A percentile compares a stretch with the other conserved stretches of the same genome.
Conservation (phyloP, 2,888 invertebrate species). For the Brachynemurus nebulosus region DNA sequence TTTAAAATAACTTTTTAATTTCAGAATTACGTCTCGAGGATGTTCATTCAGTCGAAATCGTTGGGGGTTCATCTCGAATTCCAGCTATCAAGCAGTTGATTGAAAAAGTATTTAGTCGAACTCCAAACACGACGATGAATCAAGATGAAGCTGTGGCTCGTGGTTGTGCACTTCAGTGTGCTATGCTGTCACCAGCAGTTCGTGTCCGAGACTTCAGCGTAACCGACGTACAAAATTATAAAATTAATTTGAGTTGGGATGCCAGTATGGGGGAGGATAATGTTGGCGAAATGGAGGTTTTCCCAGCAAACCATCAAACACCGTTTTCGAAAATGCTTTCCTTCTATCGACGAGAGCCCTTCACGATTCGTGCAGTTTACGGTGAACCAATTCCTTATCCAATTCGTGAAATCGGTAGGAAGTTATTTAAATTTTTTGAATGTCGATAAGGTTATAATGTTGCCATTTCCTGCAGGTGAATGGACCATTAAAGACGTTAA, state of each 20-base stretch:
- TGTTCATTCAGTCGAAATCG: constrained; percentile 88
- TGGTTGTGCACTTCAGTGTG: constrained; percentile 93
- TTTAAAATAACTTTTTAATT: constrained; percentile 19
- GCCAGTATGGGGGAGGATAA: constrained; percentile 41
- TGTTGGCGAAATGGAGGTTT: constrained; percentile 80
- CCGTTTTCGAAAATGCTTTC: constrained; percentile 93
- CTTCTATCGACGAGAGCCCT: constrained; percentile 79
- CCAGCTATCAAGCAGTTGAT: constrained; percentile 85
- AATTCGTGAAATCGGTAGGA: constrained; percentile 63
- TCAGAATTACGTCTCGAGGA: constrained; percentile 68
- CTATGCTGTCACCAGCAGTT: constrained; percentile 94
- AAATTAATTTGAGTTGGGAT: constrained; percentile 70
- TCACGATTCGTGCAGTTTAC: constrained; percentile 77
- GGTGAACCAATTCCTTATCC: constrained; percentile 60
- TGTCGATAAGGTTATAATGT: no score
- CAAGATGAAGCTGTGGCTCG: constrained; percentile 96
- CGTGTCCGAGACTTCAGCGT: constrained; percentile 92
- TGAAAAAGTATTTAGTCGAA: constrained; percentile 72
- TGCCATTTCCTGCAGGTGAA: constrained; percentile 47
- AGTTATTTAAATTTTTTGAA: no score
- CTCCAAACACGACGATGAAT: constrained; percentile 89
- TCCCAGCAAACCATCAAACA: constrained; percentile 74
- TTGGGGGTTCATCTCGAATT: constrained; percentile 90
- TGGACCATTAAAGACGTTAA: constrained; percentile 72
- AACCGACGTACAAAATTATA: constrained; percentile 81